A percentile compares a stretch with the other conserved stretches of the same genome.
Conservation (phyloP, 1,140 invertebrate species). For the Lucilia cuprina region DNA sequence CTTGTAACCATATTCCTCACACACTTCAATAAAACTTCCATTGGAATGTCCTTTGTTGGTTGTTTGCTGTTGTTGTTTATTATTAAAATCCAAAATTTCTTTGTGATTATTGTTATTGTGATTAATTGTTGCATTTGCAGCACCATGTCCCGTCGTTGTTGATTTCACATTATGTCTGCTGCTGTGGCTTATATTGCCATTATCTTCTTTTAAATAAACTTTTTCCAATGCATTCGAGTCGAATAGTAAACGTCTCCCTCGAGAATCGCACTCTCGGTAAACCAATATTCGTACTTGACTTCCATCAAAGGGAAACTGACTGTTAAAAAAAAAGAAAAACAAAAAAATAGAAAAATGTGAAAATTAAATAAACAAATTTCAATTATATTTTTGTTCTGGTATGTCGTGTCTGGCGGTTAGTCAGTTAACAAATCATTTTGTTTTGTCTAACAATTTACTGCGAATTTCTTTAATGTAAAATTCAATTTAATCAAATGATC, state of each 20-base stretch:
- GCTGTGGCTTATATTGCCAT: slow-evolving; percentile 34
- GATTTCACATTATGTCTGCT: slow-evolving; percentile 1
- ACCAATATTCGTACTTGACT: slow-evolving; percentile 80
- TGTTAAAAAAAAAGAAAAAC: slow-evolving; percentile 37
- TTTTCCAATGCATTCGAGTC: slow-evolving; percentile 79
- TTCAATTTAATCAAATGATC: neutral
- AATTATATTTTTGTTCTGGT: neutral
- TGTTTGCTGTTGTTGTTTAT: slow-evolving; percentile 37
- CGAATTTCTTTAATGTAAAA: neutral
- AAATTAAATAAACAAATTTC: neutral
- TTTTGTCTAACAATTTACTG: neutral
- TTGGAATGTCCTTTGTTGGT: slow-evolving; percentile 57
- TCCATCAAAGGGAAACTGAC: slow-evolving; percentile 66
- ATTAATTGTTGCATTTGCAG: slow-evolving; percentile 15
- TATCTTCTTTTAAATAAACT: slow-evolving; percentile 53
- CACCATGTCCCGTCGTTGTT: neutral
- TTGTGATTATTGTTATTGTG: slow-evolving; percentile 16
- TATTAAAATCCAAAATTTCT: neutral
- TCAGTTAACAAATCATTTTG: neutral
- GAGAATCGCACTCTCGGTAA: slow-evolving; percentile 84
- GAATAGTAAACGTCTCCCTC: slow-evolving; percentile 81
- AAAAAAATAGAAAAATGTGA: neutral
- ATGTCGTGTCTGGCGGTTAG: neutral
- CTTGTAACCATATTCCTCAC: slow-evolving; percentile 58
- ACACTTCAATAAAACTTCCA: slow-evolving; percentile 56